Conservation (phyloP, 1,140 invertebrate genomes). For the Papilio dardanus region DNA sequence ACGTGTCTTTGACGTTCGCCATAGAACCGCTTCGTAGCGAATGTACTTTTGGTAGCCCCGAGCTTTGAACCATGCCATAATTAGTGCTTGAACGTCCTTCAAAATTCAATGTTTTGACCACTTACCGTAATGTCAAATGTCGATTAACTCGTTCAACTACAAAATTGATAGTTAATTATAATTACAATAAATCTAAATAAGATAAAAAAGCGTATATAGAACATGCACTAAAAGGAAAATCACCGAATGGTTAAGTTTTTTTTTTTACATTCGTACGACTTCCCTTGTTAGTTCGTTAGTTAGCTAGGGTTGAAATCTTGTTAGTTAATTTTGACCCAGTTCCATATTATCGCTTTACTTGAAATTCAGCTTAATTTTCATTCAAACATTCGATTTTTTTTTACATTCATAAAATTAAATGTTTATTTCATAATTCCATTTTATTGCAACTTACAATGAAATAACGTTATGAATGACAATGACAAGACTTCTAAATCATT, state of each 20-base stretch:
- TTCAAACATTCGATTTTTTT: background rate
- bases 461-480: background rate
- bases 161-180: background rate
- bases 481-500: background rate
- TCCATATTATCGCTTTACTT: background rate
- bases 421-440: background rate
- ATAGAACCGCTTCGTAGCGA: no score
- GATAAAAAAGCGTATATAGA: background rate
- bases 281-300: conserved; percentile 29
- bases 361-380: background rate
- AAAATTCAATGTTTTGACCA: background rate
- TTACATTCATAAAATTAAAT: no score
- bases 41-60: no score
- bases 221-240: conserved; percentile 15
- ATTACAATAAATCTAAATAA: background rate
- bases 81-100: no score
- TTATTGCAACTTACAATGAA: background rate
- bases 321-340: conserved; percentile 34
- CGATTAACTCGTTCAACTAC: background rate
- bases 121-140: background rate
- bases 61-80: no score
- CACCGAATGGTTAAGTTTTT: conserved; percentile 14
- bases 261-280: conserved; percentile 24
- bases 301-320: conserved; percentile 30
- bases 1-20: no score